These are phyloP conservation scores for Chironomus tentans DNA, from an alignment of 2,888 invertebrate species.

Conservation along the genomic window DNA sequence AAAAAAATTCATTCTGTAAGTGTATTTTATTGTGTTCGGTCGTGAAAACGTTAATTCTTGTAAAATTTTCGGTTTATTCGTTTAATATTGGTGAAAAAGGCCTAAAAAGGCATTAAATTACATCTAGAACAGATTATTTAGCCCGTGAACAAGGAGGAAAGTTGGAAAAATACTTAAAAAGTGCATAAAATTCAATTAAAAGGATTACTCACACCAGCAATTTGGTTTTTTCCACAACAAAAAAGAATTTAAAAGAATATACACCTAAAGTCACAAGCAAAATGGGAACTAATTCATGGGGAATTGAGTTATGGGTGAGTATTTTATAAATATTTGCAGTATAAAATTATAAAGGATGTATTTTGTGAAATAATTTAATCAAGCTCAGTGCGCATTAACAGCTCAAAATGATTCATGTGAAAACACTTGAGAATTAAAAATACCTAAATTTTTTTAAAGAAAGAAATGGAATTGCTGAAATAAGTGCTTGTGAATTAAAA, in stretches of 20 bases:
- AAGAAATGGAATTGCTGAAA: neutral
- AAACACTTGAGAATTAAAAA: neutral
- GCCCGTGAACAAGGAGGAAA: neutral
- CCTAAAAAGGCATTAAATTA: neutral
- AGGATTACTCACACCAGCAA: neutral
- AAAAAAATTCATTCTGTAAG: neutral
- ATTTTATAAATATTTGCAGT: neutral
- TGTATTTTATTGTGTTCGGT: neutral
- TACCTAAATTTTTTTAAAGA: no score
- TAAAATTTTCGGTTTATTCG: neutral
- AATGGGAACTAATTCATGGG: constrained; percentile 7
- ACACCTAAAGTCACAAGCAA: neutral
- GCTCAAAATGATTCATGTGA: neutral
- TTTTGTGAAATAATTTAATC: no score
- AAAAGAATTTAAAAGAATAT: neutral
- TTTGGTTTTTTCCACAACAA: neutral
- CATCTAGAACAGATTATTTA: neutral
- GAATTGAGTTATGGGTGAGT: constrained; percentile 3
- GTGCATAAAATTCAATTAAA: neutral
- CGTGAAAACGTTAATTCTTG: neutral
- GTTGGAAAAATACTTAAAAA: neutral
- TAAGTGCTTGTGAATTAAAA: no score
- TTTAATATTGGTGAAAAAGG: neutral
- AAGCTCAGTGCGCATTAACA: neutral
- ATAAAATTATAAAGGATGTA: no score